Percentiles rank a stretch among this genome's conserved stretches.
Evolutionary conservation across 2,113 vertebrate species (phyloP).

Genomic region (Thunnus thynnus): DNA sequence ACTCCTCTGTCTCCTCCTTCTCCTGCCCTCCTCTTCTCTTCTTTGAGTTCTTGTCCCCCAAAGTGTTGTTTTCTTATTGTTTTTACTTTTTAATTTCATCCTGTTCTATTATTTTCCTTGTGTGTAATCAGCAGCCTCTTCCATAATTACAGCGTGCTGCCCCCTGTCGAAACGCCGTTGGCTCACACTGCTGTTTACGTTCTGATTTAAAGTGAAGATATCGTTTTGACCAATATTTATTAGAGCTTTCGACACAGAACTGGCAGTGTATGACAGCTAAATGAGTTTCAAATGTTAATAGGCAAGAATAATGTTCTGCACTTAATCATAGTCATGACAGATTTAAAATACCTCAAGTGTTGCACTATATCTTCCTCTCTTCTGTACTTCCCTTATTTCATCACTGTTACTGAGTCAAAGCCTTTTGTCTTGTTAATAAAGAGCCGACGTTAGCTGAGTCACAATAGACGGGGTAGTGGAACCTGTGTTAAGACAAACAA

Average conservation of each 20-base stretch:
- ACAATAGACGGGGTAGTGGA: neutral
- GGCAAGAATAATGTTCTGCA: neutral
- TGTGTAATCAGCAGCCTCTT: neutral
- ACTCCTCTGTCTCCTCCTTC: slow-evolving; percentile 65
- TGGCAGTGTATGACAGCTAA: neutral
- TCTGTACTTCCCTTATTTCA: neutral
- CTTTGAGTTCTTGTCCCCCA: slow-evolving; percentile 9
- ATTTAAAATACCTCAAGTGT: neutral
- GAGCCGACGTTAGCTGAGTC: slow-evolving; percentile 17
- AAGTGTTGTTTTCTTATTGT: slow-evolving; percentile 43
- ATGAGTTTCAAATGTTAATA: slow-evolving; percentile 9
- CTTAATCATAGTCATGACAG: neutral
- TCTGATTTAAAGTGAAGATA: slow-evolving; percentile 1
- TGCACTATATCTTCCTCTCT: neutral
- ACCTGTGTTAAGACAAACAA: slow-evolving; percentile 42
- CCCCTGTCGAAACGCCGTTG: slow-evolving; percentile 11
- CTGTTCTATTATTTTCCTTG: neutral
- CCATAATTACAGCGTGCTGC: neutral
- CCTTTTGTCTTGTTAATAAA: slow-evolving; percentile 28
- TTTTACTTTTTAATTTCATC: slow-evolving; percentile 39
- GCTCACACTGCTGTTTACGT: neutral
- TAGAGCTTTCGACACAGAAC: neutral
- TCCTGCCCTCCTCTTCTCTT: slow-evolving; percentile 27
- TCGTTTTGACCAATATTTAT: slow-evolving; percentile 5
- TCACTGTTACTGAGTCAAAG: slow-evolving; percentile 6